A percentile compares a stretch with the other conserved stretches of the same genome.
Evolutionary conservation across 2,888 invertebrate species (phyloP).

Genomic region (Xanthorhoe spadicearia): DNA sequence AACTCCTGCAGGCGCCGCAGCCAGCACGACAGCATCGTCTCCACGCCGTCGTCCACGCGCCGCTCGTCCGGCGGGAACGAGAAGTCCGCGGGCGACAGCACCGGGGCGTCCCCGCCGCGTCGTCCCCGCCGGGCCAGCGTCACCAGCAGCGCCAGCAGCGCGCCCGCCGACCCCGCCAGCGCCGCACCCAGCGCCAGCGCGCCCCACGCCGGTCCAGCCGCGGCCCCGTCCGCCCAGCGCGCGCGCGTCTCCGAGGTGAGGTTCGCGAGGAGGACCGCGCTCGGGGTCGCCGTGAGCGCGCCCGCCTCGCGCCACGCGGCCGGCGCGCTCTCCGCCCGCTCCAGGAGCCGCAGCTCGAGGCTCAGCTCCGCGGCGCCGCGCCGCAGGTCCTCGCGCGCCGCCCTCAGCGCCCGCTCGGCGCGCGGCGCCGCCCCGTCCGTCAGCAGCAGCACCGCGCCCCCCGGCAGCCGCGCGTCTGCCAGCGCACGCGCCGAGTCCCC

Average conservation of each 20-base stretch:
- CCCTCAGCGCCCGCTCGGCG: constrained; percentile 13
- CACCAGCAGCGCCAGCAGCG: constrained; percentile 23
- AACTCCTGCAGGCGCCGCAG: constrained; percentile 93
- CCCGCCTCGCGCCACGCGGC: constrained; percentile 30
- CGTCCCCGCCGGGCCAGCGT: constrained; percentile 40
- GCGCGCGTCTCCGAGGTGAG: constrained; percentile 33
- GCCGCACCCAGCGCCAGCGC: constrained; percentile 31
- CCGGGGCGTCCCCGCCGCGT: constrained; percentile 35
- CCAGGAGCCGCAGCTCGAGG: constrained; percentile 49
- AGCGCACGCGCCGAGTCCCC: constrained; percentile 12
- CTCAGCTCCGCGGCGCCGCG: constrained; percentile 42
- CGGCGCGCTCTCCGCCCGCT: constrained; percentile 3
- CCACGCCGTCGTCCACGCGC: constrained; percentile 88
- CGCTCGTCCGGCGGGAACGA: constrained; percentile 65
- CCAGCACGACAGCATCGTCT: constrained; percentile 94
- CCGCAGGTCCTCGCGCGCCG: constrained; percentile 41
- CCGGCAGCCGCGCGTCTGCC: constrained; percentile 25
- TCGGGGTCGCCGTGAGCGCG: constrained; percentile 42
- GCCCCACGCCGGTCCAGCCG: constrained; percentile 30
- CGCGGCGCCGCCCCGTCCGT: constrained; percentile 37
- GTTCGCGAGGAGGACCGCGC: constrained; percentile 46
- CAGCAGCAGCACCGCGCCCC: constrained; percentile 41
- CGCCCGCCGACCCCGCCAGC: constrained; percentile 25
- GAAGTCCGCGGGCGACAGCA: constrained; percentile 57
- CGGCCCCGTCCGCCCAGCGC: constrained; percentile 33